Conservation (phyloP, 1,140 invertebrate species). For the Anthonomus grandis region DNA sequence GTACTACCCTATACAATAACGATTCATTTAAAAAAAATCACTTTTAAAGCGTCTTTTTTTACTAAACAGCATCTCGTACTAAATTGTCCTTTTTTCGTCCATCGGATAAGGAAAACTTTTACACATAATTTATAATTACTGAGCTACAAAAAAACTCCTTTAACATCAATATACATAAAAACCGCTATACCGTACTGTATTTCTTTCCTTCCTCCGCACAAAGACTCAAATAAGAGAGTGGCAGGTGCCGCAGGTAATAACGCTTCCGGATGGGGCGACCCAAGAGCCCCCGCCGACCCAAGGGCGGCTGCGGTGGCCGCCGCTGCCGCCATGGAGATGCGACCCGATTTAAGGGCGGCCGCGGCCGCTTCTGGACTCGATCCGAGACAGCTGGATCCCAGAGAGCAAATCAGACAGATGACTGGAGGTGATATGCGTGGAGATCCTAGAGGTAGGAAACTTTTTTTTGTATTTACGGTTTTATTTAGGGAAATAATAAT, state of each 20-base stretch:
- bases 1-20: too few species aligned
- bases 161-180: not conserved
- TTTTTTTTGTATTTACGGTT: not conserved
- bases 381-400: constrained; percentile 57
- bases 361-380: constrained; percentile 32
- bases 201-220: constrained; percentile 1
- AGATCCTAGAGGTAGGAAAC: constrained; percentile 59
- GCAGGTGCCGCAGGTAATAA: constrained; percentile 26
- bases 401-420: constrained; percentile 59
- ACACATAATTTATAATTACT: too few species aligned
- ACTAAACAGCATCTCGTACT: too few species aligned
- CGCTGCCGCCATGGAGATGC: constrained; percentile 14
- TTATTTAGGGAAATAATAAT: too few species aligned
- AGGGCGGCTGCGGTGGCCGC: constrained; percentile 14
- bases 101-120: too few species aligned
- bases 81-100: too few species aligned
- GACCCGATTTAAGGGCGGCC: constrained; percentile 33
- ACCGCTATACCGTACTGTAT: not conserved
- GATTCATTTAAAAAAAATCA: too few species aligned
- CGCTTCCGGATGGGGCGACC: constrained; percentile 30
- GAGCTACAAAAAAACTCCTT: not conserved
- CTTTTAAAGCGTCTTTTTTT: too few species aligned
- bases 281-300: constrained; percentile 47
- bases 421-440: constrained; percentile 61
- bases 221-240: constrained; percentile 16